Evolutionary conservation across 1,140 invertebrate genomes (phyloP).

Genomic region (Pollicipes pollicipes): DNA sequence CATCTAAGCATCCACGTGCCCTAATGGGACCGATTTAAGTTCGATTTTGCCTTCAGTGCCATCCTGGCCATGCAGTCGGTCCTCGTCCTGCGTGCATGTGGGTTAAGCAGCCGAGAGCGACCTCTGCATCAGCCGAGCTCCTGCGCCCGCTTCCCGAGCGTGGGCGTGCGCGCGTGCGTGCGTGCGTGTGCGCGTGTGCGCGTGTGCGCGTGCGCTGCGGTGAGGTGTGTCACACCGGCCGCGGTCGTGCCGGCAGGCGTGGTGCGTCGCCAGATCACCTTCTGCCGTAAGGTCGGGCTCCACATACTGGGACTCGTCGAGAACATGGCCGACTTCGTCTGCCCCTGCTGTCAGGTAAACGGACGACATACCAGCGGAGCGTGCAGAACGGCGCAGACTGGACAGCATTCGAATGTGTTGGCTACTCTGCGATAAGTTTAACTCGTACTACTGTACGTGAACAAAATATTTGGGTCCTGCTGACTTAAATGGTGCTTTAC

Average conservation of each 20-base stretch:
- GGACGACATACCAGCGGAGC: no score
- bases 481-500: constrained; percentile 16
- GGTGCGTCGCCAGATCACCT: constrained; percentile 33
- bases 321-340: constrained; percentile 32
- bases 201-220: background rate
- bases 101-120: no score
- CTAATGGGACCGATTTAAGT: no score
- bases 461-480: no score
- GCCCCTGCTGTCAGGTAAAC: constrained; percentile 25
- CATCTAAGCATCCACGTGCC: no score
- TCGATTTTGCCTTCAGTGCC: no score
- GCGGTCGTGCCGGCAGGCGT: constrained; percentile 24
- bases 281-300: constrained; percentile 30
- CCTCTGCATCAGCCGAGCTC: no score
- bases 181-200: background rate
- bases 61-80: no score
- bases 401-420: background rate
- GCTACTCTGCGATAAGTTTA: no score
- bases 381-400: no score
- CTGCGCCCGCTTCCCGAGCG: background rate
- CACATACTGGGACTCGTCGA: constrained; percentile 31
- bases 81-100: background rate
- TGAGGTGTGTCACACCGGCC: background rate
- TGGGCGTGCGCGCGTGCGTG: background rate
- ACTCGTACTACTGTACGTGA: no score